phyloP scores from a whole-genome alignment of 2,888 invertebrate species.

The Chalcosyrphus nemorum region DNA sequence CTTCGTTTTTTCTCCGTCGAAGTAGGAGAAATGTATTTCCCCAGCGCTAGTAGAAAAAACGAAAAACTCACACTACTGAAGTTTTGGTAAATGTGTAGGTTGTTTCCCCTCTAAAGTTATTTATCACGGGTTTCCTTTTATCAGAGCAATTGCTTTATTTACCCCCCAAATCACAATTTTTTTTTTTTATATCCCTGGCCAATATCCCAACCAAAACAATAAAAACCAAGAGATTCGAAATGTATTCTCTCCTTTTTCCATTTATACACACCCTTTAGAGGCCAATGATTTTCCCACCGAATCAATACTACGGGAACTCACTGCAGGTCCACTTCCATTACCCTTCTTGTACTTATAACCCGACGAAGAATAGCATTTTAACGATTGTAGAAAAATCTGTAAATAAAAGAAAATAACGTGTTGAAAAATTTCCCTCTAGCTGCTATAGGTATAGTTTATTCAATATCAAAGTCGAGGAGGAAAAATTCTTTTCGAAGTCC shows the following conservation, averaged over 20 bases:
- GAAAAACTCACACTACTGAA: not conserved
- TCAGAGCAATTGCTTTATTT: not conserved
- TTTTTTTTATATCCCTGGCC: not conserved
- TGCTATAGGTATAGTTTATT: not conserved
- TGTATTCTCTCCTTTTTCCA: slow-evolving; percentile 29
- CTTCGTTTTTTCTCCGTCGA: not conserved
- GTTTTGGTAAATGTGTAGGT: not conserved
- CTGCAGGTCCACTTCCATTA: slow-evolving; percentile 78
- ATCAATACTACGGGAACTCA: slow-evolving; percentile 82
- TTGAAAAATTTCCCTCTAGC: slow-evolving; percentile 5
- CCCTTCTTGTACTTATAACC: slow-evolving; percentile 74
- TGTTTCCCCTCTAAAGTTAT: not conserved
- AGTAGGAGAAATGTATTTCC: not conserved
- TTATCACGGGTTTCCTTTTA: slow-evolving; percentile 30
- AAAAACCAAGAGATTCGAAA: not conserved
- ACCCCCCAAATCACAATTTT: not conserved
- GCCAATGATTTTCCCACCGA: slow-evolving; percentile 86
- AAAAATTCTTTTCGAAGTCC: slow-evolving; percentile 6
- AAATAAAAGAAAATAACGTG: slow-evolving; percentile 15
- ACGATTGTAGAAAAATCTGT: slow-evolving; percentile 66
- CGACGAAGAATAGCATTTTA: slow-evolving; percentile 75
- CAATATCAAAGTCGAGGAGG: not conserved
- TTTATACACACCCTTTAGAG: slow-evolving; percentile 86
- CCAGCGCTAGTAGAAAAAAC: not conserved
- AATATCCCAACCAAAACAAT: not conserved